A percentile compares a stretch with the other conserved stretches of the same genome.
Conservation (phyloP, 2,888 invertebrate genomes). For the Noctua fimbriata region DNA sequence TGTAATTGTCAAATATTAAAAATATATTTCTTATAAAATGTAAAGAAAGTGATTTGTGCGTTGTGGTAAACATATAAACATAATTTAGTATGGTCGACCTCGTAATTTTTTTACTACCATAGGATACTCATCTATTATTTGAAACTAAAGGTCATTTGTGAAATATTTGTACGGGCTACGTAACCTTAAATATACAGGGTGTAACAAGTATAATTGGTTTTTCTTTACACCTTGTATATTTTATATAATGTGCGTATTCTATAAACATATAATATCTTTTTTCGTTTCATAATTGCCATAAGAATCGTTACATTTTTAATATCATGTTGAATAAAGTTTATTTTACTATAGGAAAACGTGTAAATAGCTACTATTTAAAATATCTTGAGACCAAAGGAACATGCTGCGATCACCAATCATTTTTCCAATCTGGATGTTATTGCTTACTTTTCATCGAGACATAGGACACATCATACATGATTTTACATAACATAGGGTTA, state of each 20-base stretch:
- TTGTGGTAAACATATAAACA: neutral
- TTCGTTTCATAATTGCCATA: conserved; percentile 40
- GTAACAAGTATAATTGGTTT: neutral
- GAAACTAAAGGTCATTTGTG: too few species aligned
- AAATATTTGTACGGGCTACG: too few species aligned
- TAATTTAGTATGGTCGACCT: neutral
- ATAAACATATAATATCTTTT: conserved; percentile 38
- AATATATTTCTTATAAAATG: conserved; percentile 3
- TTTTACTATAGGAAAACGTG: neutral
- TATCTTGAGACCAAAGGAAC: neutral
- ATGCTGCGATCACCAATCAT: neutral
- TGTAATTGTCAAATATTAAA: conserved; percentile 22
- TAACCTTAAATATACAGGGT: neutral
- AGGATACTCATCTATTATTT: neutral
- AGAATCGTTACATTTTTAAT: conserved; percentile 33
- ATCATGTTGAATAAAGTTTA: conserved; percentile 4
- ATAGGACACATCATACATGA: too few species aligned
- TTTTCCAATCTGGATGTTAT: neutral
- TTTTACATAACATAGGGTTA: too few species aligned
- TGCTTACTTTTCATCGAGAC: neutral
- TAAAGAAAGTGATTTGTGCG: conserved; percentile 19
- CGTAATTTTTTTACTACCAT: neutral
- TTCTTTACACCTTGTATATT: neutral
- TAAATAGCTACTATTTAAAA: too few species aligned
- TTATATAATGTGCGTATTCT: neutral